Base-by-base conservation (phyloP, 2,888 invertebrate species). In the Cephonodes hylas region DNA sequence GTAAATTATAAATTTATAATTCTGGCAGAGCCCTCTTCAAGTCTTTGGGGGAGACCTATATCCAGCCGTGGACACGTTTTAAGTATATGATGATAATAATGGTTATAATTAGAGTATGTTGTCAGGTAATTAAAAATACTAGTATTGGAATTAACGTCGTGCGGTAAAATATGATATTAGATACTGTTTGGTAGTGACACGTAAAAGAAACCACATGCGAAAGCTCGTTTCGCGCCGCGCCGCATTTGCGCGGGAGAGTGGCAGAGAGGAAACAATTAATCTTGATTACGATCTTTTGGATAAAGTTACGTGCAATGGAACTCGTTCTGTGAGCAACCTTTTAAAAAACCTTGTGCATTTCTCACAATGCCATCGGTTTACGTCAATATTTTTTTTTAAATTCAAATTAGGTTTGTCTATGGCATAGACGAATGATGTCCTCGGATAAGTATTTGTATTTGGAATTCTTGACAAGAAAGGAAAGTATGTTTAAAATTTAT, bases 251-350 rank as follows among this genome's bases (percentile, higher is more conserved):
- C 58, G 66, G 27, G 45, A 62, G 58, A 58, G 48, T 64, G 64
- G 44, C 58, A 58, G 65, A 70, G 65, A 78, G 77, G 79, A 81
- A 81, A 67, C 68, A 66, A 82, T 80, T 76, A 77, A 77, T 82
- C 74, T 76, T 72, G 81, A 82, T 79, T 71, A 75, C 71, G 70
- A 81, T 81, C 78, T 77, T 74, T 69, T 61, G 70, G 70, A 78
- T 77, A 76, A 72, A 68, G 61, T 75, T 73, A 73, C 67, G 63
- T 59, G 64, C 59, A 63, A 69, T 64, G 60, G 69, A 77, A 77
- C 76, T 75, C 67, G 75, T 77, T 80, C 67, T 60, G 59, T 66
- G 60, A 62, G 63, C 59, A 65, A 68, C 61, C 64, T 64, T 67
- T 67, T 58, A 42, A 53, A n/a, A 64, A 62, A 48, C 31, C 42